phyloP scores from a whole-genome alignment of 2,888 invertebrate species.

The Amiota communis region DNA sequence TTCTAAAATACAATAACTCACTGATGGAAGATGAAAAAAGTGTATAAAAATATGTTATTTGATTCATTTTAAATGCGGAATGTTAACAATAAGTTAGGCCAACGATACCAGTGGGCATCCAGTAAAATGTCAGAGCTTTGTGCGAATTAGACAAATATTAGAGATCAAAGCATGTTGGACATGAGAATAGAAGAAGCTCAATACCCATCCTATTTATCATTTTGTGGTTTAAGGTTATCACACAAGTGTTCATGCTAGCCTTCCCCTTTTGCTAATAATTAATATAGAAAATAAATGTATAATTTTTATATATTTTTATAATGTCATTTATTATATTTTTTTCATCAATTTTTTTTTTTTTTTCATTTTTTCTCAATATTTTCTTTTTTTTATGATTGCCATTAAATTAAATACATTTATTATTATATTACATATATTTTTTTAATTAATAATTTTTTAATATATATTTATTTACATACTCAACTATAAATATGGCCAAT shows the following conservation, averaged over 20 bases:
- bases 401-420: slow-evolving; percentile 58
- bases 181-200: too few relatives aligned
- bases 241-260: too few relatives aligned
- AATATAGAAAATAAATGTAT: slow-evolving; percentile 30
- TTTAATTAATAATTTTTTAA: slow-evolving; percentile 28
- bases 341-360: slow-evolving; percentile 43
- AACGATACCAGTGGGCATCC: too few relatives aligned
- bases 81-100: too few relatives aligned
- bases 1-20: neutral
- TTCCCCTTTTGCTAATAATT: too few relatives aligned
- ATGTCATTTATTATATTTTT: slow-evolving; percentile 46
- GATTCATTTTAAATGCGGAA: neutral
- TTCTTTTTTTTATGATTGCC: slow-evolving; percentile 63
- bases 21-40: too few relatives aligned
- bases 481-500: slow-evolving; percentile 71
- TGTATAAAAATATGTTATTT: neutral
- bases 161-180: too few relatives aligned
- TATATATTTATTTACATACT: slow-evolving; percentile 52
- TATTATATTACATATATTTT: slow-evolving; percentile 39
- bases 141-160: too few relatives aligned
- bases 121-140: too few relatives aligned
- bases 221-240: too few relatives aligned
- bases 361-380: slow-evolving; percentile 37
- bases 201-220: too few relatives aligned
- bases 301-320: slow-evolving; percentile 45